Evolutionary conservation across 2,113 vertebrate species (phyloP), one percentile per base, ranked within the genome.

Genomic region (Hippocampus guttulatus): DNA sequence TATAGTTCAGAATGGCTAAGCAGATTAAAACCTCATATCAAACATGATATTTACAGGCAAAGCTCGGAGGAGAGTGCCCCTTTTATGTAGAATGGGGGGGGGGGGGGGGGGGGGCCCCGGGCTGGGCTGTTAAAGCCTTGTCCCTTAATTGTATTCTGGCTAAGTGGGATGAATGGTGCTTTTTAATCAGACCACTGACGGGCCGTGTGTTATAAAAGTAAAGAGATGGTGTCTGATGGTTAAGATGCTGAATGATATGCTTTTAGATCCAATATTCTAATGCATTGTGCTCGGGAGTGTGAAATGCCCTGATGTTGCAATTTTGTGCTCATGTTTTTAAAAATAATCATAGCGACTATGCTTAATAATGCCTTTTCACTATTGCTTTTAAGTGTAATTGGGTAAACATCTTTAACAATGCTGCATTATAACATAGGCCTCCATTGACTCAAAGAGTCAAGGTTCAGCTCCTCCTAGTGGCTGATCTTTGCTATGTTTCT

Each of bases 11-110:
- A 91, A 92, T 87, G 88, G 87, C 86, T 91, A 91, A 92, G 87
- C 87, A 90, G 90, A 92, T 93, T 91, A 91, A 90, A 91, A 92
- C 89, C 88, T 90, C 89, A 89, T 92, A 91, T 91, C 89, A 90
- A 89, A 91, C 88, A 89, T 90, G 89, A 88, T 92, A 89, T 91
- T 92, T 90, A 89, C 84, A 87, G 86, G 85, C 78, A 79, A 86
- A 79, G 79, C 89, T 92, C 87, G 84, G 84, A 86, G 86, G 86
- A 91, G 87, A 91, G 88, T 89, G 88, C 87, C 90, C 85, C 89
- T 91, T 88, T 90, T 90, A 91, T 91, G 87, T 90, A 77, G 82
- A 85, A 76, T 83, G 77, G 83, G 79, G 79, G 80, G 77, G 15
- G 79, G 84, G 77, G 83, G 78, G 79, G 80, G 79, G 15, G 79